Base-by-base conservation (phyloP, 2,113 vertebrate species). In the Aegotheles bennettii region DNA sequence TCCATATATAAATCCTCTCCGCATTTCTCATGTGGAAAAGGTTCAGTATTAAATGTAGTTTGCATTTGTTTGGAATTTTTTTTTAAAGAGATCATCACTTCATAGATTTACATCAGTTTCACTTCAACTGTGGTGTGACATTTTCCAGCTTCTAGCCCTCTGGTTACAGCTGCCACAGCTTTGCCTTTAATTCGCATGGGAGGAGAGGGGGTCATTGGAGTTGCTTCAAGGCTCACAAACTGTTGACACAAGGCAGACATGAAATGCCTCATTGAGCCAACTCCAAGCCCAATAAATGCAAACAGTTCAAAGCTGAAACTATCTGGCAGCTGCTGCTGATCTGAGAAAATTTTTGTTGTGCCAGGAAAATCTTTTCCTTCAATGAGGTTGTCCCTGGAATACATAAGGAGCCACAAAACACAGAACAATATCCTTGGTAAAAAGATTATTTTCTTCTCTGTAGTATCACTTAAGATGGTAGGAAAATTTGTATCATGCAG, bases 311-410 rank as follows among this genome's bases (percentile, higher is more conserved):
- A 95, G 93, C 85, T 87, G 84, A 78, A 95, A 78, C 61, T 85
- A 61, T 94, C 63, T 96, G 97, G 95, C 96, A 97, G 89, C 95
- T 96, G 92, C 38, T 28, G 77, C 65, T 54, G 71, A 91, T 96
- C 84, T 88, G 71, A 95, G 48, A 93, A 84, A 13, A 36, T 59
- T 90, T 89, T 69, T 90, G 61, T 93, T 93, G 73, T 51, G 91
- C 88, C 94, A 95, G 94, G 93, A 95, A 96, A 95, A 87, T 93
- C 36, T 84, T 94, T 95, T 93, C 86, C 56, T 94, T 96, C 67
- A 51, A 20, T 51, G 54, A 90, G 75, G 68, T 93, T 95, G 87
- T 96, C 84, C 81, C 95, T 92, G 89, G 86, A 94, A 95, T 65
- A 86, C 63, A 80, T 88, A 90, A 90, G 71, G 78, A 91, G 50